Base-by-base conservation (phyloP, 2,113 vertebrate species). In the Gopherus flavomarginatus region DNA sequence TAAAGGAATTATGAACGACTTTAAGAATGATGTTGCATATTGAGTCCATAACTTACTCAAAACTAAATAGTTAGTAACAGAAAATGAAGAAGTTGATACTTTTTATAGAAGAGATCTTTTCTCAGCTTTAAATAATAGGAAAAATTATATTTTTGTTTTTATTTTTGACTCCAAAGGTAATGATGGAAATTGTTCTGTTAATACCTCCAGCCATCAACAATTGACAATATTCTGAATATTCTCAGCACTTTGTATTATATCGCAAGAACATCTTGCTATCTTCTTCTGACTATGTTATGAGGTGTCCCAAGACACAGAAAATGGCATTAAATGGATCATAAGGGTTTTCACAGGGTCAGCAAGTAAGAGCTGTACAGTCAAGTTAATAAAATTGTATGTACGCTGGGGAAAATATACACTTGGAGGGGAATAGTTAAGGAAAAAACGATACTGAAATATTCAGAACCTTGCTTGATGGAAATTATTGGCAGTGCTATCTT, bases 391-490 rank as follows among this genome's bases (percentile, higher is more conserved):
- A 96, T 95, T 94, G 92, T 96, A 65, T 90, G 62, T n/a, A 90
- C 93, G 81, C 93, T 94, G 65, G 91, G 95, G 96, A 92, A 94
- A 65, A 65, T n/a, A 35, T 69, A 69, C 35, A n/a, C 35, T n/a
- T 65, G 31, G 13, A 65, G 62, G 75, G 91, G 88, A 52, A 92
- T 96, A 97, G 96, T 97, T 97, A 97, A 97, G 96, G 95, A n/a
- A 62, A 97, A 96, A 54, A 96, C 89, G 95, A 96, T 93, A 96
- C 81, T 93, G 89, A 92, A 97, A 95, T 95, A 92, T 84, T 96
- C 91, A 96, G 88, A 96, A 96, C 93, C 89, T 47, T 91, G 94
- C 92, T 96, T 97, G 96, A 97, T 97, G 96, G 92, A 95, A 97
- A 93, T 94, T 29, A 72, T 90, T 80, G 56, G 91, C 89, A 87